Evolutionary conservation across 2,113 vertebrate genomes (phyloP).

Genomic region (Gopherus flavomarginatus): DNA sequence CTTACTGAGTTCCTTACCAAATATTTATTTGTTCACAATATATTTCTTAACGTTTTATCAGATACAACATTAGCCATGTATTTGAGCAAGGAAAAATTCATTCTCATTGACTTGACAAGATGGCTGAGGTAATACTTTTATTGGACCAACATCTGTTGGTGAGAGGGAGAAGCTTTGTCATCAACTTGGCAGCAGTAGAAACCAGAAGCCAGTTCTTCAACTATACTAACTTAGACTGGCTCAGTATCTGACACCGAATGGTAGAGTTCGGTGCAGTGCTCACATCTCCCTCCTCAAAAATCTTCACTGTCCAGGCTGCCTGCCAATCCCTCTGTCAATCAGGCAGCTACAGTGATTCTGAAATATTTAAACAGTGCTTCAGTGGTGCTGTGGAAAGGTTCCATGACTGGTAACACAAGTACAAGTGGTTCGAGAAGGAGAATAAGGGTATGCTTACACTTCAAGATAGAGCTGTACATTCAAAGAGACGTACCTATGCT

Average conservation of each 20-base stretch:
- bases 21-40: not conserved
- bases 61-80: not conserved
- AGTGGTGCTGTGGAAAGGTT: accelerated
- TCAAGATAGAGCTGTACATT: no score
- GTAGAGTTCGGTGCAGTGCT: not conserved
- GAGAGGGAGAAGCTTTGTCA: no score
- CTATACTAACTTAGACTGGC: not conserved
- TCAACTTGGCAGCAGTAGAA: not conserved
- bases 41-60: not conserved
- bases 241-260: not conserved
- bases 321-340: not conserved
- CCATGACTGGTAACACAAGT: not conserved
- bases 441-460: no score
- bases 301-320: not conserved
- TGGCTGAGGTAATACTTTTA: not conserved
- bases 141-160: not conserved
- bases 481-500: no score
- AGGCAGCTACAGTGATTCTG: not conserved
- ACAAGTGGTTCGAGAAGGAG: not conserved
- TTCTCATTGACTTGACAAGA: not conserved
- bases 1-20: not conserved
- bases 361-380: not conserved
- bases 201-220: not conserved
- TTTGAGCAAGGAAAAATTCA: not conserved
- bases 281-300: accelerated